Evolutionary conservation across 2,113 vertebrate species (phyloP), one percentile per base, ranked within the genome.

Genomic region (Pituophis catenifer): DNA sequence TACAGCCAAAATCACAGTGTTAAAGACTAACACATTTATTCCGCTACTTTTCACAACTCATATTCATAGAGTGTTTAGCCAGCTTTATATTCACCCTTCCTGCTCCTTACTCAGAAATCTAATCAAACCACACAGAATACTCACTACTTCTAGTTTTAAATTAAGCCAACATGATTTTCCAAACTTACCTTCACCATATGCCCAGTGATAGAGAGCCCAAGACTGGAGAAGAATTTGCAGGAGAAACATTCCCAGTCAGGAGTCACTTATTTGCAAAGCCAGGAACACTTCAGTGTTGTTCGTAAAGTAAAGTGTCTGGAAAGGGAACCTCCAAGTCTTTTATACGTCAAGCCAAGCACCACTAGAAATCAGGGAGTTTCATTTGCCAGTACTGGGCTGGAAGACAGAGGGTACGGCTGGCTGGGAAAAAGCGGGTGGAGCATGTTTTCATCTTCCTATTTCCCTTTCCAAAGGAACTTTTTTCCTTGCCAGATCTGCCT

Each of bases 381-480:
- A 19, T 8, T 87, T 44, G 59, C 12, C 24, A 48, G 94, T 2
- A 93, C 94, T 94, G 96, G 55, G 65, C 19, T 26, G 50, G 44
- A 75, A 13, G 23, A 1, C 92, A 94, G 94, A 96, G 95, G 95
- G 93, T 86, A 0, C 0, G 93, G 93, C 92, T 57, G 93, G 93
- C 93, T 96, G 92, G 92, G 95, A 95, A 87, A 0, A 81, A 94
- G 94, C 94, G 29, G 92, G 89, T 54, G 92, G 81, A 86, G 81
- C 89, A 5, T 70, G 58, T 0, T 1, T 75, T 90, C 94, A 93
- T 90, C 93, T 86, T 94, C 90, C 93, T 95, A 38, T 95, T 96
- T 96, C 96, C 96, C n/a, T n/a, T n/a, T n/a, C n/a, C 91, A 93
- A 92, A 90, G 70, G 89, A 90, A 90, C 85, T 65, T 96, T 96